Percentiles rank a stretch among this genome's conserved stretches.
These are phyloP conservation scores for Amphipyra tragopoginis DNA, from an alignment of 2,888 invertebrate genomes.

Conservation along the genomic window DNA sequence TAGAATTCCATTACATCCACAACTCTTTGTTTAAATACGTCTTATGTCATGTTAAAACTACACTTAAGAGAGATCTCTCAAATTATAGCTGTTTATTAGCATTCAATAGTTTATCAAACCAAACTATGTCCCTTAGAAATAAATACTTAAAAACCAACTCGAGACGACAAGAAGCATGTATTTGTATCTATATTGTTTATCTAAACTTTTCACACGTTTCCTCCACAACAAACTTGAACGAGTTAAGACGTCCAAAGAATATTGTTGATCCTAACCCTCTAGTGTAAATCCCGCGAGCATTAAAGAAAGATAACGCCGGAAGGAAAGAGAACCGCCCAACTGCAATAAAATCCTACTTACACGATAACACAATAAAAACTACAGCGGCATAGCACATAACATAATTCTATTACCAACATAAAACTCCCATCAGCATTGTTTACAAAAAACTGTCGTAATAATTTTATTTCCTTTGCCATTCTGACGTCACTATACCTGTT, in stretches of 20 bases:
- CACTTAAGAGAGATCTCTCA: no score
- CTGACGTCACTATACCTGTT: slow-evolving; percentile 58
- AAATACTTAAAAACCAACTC: no score
- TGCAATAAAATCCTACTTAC: slow-evolving; percentile 52
- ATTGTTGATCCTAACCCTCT: slow-evolving; percentile 11
- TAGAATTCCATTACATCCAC: no score
- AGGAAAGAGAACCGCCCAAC: slow-evolving; percentile 21
- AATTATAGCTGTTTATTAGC: no score
- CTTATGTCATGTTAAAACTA: no score
- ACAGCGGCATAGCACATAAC: slow-evolving; percentile 42
- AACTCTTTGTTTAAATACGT: no score
- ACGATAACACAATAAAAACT: slow-evolving; percentile 56
- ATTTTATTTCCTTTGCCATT: slow-evolving; percentile 47
- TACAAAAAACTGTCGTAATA: slow-evolving; percentile 54
- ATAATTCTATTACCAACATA: slow-evolving; percentile 53
- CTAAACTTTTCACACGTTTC: slow-evolving; percentile 5
- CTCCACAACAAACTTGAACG: slow-evolving; percentile 14
- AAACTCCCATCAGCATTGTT: slow-evolving; percentile 54
- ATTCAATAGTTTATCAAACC: no score
- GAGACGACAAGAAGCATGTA: no score
- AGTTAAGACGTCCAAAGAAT: slow-evolving; percentile 21
- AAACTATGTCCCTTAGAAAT: no score
- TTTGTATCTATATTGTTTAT: not conserved
- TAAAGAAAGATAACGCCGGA: slow-evolving; percentile 34
- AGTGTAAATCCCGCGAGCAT: slow-evolving; percentile 20